Conservation (phyloP, 2,113 vertebrate genomes). For the Pseudolaguvia tuberculata region DNA sequence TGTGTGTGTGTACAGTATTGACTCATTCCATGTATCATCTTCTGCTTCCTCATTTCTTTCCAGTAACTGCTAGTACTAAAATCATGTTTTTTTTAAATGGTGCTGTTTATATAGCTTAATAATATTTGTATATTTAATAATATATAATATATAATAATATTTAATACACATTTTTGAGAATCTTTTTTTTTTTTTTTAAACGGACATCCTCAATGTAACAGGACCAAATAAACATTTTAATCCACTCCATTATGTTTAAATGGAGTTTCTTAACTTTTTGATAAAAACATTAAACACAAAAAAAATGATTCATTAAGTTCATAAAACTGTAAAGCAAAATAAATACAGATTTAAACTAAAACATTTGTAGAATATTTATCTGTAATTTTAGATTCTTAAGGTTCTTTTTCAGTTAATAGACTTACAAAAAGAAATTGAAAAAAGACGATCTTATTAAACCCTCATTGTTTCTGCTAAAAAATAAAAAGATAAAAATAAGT, state of each 20-base stretch:
- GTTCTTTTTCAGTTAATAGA: background rate
- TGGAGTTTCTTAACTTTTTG: background rate
- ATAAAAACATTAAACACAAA: background rate
- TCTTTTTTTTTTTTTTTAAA: background rate
- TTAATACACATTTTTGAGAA: background rate
- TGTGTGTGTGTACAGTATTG: background rate
- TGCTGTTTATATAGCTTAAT: too few species aligned
- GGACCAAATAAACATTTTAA: background rate
- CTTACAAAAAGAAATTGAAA: background rate
- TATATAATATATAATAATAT: too few species aligned
- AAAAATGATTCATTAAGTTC: background rate
- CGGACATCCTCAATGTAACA: background rate
- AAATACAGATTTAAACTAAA: too few species aligned
- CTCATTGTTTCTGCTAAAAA: background rate
- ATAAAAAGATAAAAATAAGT: background rate
- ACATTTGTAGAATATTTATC: background rate
- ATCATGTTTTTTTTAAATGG: background rate
- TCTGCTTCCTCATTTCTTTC: conserved; percentile 10
- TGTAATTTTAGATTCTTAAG: background rate
- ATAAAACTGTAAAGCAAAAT: background rate
- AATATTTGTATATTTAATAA: too few species aligned
- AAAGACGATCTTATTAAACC: background rate
- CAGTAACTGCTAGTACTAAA: background rate
- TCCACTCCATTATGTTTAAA: too few species aligned
- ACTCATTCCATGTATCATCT: conserved; percentile 18